A percentile compares a stretch with the other conserved stretches of the same genome.
Conservation (phyloP, 2,888 invertebrate genomes). For the Xestia sexstrigata region DNA sequence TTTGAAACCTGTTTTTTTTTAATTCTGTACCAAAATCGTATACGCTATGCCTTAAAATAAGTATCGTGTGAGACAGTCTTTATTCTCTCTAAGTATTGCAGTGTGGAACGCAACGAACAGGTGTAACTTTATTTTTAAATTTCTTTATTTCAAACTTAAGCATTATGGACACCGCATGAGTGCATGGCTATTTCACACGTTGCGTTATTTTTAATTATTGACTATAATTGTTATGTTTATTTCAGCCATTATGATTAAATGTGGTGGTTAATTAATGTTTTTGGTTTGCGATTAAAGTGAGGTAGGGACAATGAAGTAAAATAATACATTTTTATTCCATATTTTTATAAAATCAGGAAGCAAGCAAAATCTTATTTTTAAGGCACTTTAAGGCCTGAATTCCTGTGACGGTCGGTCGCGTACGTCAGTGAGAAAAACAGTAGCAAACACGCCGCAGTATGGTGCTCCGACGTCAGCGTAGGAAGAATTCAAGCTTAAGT, state of each 20-base stretch:
- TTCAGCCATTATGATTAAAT: background rate
- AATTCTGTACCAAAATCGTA: too few species aligned
- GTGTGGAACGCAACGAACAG: slow-evolving; percentile 42
- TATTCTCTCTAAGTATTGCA: slow-evolving; percentile 19
- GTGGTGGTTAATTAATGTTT: background rate
- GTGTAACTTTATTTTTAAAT: slow-evolving; percentile 27
- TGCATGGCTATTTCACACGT: slow-evolving; percentile 32
- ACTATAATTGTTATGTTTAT: slow-evolving; percentile 28
- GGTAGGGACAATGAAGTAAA: background rate
- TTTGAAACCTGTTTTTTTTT: too few species aligned
- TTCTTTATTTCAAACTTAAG: slow-evolving; percentile 44
- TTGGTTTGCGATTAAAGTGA: background rate
- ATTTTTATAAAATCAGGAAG: background rate
- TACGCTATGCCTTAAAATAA: too few species aligned
- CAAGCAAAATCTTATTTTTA: background rate
- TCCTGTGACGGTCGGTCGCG: too few species aligned
- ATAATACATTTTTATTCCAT: background rate
- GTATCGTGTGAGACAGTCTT: slow-evolving; percentile 3
- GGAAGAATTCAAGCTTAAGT: too few species aligned
- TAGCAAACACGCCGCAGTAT: too few species aligned
- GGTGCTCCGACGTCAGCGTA: too few species aligned
- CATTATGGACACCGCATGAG: slow-evolving; percentile 10
- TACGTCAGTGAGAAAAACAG: too few species aligned
- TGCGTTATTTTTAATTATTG: slow-evolving; percentile 41
- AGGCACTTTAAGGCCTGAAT: background rate